These are phyloP conservation scores for Leptopilina drosophilae DNA, from an alignment of 2,888 invertebrate genomes.

Conservation along the genomic window DNA sequence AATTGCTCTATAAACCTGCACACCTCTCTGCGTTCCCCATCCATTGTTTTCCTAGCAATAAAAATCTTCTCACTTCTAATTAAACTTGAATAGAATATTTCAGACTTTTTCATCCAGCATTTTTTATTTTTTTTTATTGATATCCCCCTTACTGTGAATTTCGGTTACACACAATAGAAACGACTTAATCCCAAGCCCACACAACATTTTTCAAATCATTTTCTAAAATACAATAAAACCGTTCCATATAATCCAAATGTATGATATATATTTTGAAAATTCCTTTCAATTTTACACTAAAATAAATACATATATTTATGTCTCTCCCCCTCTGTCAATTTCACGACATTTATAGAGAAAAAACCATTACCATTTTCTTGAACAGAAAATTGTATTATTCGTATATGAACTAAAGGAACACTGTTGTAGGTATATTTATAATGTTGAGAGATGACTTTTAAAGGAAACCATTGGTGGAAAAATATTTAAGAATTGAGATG, in stretches of 20 bases:
- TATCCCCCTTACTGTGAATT: too few relatives aligned
- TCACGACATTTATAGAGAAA: constrained; percentile 5
- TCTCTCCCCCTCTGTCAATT: too few relatives aligned
- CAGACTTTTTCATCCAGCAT: too few relatives aligned
- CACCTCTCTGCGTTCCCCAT: too few relatives aligned
- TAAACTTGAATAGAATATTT: too few relatives aligned
- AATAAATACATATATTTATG: too few relatives aligned
- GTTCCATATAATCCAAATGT: background rate
- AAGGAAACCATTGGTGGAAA: background rate
- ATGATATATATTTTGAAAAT: background rate
- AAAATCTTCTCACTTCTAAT: too few relatives aligned
- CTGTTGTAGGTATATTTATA: constrained; percentile 11
- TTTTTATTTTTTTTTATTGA: too few relatives aligned
- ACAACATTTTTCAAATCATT: background rate
- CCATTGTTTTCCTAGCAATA: too few relatives aligned
- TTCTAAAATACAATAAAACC: background rate
- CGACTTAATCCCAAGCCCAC: too few relatives aligned
- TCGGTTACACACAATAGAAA: too few relatives aligned
- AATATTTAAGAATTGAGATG: constrained; percentile 20
- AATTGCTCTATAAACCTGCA: too few relatives aligned
- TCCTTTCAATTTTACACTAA: background rate
- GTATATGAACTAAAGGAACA: background rate
- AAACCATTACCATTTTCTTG: constrained; percentile 20
- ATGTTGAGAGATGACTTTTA: background rate
- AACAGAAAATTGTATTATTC: background rate